phyloP scores from a whole-genome alignment of 2,797 vertebrate genomes.

The Sebastes flavidus region DNA sequence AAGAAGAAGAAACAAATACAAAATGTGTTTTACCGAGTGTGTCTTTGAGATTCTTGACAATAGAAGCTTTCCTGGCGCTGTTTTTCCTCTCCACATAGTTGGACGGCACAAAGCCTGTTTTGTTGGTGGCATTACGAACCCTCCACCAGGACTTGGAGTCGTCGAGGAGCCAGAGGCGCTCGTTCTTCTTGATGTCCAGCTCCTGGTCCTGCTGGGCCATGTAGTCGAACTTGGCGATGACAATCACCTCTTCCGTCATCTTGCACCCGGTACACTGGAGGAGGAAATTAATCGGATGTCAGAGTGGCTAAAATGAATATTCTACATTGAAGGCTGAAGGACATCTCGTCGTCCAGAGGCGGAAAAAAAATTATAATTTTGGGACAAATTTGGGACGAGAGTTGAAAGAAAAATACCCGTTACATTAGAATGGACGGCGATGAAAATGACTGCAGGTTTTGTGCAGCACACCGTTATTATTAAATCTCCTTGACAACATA shows the following conservation, averaged over 20 bases:
- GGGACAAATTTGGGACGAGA: too few relatives aligned
- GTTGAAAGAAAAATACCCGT: too few relatives aligned
- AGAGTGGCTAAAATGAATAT: too few relatives aligned
- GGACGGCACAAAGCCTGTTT: slow-evolving; percentile 93
- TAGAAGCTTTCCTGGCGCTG: slow-evolving; percentile 92
- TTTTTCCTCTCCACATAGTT: slow-evolving; percentile 95
- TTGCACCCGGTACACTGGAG: slow-evolving; percentile 81
- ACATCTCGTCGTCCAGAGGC: too few relatives aligned
- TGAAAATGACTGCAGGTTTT: too few relatives aligned
- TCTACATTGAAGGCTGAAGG: too few relatives aligned
- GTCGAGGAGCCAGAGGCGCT: slow-evolving; percentile 91
- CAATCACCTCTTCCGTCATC: slow-evolving; percentile 95
- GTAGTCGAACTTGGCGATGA: slow-evolving; percentile 95
- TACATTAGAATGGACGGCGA: too few relatives aligned
- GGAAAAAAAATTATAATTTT: too few relatives aligned
- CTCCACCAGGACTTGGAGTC: slow-evolving; percentile 96
- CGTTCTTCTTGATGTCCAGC: slow-evolving; percentile 95
- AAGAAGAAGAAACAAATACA: not conserved
- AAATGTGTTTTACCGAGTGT: slow-evolving; percentile 85
- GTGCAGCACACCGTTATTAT: too few relatives aligned
- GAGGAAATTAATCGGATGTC: not conserved
- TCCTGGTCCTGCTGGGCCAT: slow-evolving; percentile 96
- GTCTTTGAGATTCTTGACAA: slow-evolving; percentile 94
- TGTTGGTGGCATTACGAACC: slow-evolving; percentile 92
- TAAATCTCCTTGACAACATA: too few relatives aligned